Base-by-base conservation (phyloP, 92 coral and sea anemone genomes). In the Plumapathes pennacea region DNA sequence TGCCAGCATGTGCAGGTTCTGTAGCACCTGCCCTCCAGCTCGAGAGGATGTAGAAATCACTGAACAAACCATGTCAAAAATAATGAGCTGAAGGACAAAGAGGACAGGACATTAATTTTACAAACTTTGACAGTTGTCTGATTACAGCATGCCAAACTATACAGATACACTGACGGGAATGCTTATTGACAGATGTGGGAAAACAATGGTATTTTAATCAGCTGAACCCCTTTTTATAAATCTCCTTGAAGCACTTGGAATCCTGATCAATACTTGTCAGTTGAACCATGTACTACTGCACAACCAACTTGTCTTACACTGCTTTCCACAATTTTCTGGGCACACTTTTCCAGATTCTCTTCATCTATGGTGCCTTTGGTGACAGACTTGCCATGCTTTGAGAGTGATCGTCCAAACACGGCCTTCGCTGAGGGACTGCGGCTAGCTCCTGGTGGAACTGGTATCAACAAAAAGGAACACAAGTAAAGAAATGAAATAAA, bases 21-120 rank as follows among this genome's bases (percentile, higher is more conserved):
- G 98, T 47, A 88, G 72, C 0, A 83, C 72, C 42, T 89, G 98
- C 1, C 98, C 98, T 56, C 98, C 98, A 38, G 96, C 96, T 27
- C 98, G 81, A 47, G 88, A 89, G 41, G 98, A 92, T 27, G 88
- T 60, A 25, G 86, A 76, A 64, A 92, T 77, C 11, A 81, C 83
- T 46, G 85, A 73, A 50, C 94, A 88, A 58, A 92, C 65, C 20
- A 76, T 77, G 24, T 92, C 96, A 69, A 89, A 85, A 31, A 92
- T 73, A 57, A 76, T 77, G 43, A 92, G 73, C 98, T 92, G 46
- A 24, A 69, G 68, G n/a, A n/a, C n/a, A n/a, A n/a, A n/a, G n/a
- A n/a, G n/a, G n/a, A n/a, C n/a, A n/a, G n/a, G n/a, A n/a, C n/a
- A n/a, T n/a, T n/a, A n/a, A n/a, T n/a, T n/a, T n/a, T n/a, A n/a